Percentiles rank a stretch among this genome's conserved stretches.
These are phyloP conservation scores for Neopipo cinnamomea DNA, from an alignment of 2,113 vertebrate species.

Conservation along the genomic window DNA sequence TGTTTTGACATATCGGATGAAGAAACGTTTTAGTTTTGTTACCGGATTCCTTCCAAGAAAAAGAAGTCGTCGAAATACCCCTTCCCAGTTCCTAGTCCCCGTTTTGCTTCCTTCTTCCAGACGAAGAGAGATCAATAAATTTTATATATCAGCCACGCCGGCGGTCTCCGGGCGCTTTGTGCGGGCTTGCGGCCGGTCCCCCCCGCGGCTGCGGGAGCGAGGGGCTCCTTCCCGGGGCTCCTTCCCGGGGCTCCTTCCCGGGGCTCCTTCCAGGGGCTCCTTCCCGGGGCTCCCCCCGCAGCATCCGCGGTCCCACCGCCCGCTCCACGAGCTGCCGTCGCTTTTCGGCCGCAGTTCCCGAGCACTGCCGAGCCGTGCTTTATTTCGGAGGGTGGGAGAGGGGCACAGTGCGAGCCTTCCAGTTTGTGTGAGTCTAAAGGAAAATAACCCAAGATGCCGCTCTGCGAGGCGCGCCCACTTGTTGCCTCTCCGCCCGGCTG, in stretches of 20 bases:
- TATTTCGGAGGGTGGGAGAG: not conserved
- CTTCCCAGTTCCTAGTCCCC: not conserved
- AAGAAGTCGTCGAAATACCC: not conserved
- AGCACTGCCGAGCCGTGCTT: fast-evolving
- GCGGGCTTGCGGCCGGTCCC: not conserved
- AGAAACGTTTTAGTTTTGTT: slow-evolving; percentile 69
- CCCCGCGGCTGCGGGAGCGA: not conserved
- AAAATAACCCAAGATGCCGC: not conserved
- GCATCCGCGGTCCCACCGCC: not conserved
- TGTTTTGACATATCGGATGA: slow-evolving; percentile 82
- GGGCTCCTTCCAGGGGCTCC: not conserved
- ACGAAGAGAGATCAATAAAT: slow-evolving; percentile 66
- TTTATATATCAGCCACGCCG: slow-evolving; percentile 63
- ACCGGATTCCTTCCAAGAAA: slow-evolving; percentile 46
- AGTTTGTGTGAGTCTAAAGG: not conserved
- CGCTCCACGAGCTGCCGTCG: fast-evolving
- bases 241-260: not conserved
- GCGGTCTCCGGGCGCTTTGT: slow-evolving; percentile 47
- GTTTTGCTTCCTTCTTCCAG: not conserved
- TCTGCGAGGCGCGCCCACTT: not conserved
- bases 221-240: not conserved
- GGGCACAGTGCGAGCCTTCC: fast-evolving
- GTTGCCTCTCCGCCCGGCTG: not conserved
- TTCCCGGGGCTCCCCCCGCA: not conserved
- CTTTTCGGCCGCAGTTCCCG: not conserved